phyloP scores from a whole-genome alignment of 2,888 invertebrate species.

The Eurytoma adleriae region DNA sequence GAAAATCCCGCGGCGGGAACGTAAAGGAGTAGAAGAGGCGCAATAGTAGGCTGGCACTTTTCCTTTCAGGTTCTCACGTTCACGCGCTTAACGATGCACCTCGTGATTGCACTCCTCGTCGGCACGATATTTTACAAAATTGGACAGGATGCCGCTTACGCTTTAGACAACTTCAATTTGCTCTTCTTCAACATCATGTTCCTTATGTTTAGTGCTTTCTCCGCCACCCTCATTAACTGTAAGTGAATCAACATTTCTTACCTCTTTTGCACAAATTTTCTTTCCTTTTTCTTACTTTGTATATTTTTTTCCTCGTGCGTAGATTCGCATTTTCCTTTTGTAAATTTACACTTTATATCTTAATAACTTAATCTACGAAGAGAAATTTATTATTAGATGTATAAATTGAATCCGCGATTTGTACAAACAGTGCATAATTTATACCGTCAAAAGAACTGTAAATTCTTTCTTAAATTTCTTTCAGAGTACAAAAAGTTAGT shows the following conservation, averaged over 20 bases:
- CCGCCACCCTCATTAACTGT: slow-evolving; percentile 93
- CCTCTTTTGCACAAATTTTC: too few species aligned
- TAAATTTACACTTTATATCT: too few species aligned
- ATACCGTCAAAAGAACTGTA: too few species aligned
- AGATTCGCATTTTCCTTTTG: too few species aligned
- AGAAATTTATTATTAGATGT: too few species aligned
- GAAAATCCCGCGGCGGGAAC: neutral
- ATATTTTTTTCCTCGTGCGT: too few species aligned
- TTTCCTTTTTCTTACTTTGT: too few species aligned
- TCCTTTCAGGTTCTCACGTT: slow-evolving; percentile 83
- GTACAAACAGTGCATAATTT: too few species aligned
- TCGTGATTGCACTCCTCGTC: slow-evolving; percentile 87
- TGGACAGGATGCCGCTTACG: slow-evolving; percentile 90
- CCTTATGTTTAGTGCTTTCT: slow-evolving; percentile 95
- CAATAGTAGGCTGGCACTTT: neutral
- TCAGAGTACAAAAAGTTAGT: too few species aligned
- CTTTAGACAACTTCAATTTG: slow-evolving; percentile 91
- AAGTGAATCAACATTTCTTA: slow-evolving; percentile 76
- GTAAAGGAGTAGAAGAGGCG: neutral
- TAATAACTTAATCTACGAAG: too few species aligned
- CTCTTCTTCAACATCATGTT: slow-evolving; percentile 95
- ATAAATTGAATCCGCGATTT: too few species aligned
- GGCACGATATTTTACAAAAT: slow-evolving; percentile 90
- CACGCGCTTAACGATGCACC: slow-evolving; percentile 87
- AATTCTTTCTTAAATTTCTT: too few species aligned